Base-by-base conservation (phyloP, 2,888 invertebrate species). In the Zhengitettix transpicula region DNA sequence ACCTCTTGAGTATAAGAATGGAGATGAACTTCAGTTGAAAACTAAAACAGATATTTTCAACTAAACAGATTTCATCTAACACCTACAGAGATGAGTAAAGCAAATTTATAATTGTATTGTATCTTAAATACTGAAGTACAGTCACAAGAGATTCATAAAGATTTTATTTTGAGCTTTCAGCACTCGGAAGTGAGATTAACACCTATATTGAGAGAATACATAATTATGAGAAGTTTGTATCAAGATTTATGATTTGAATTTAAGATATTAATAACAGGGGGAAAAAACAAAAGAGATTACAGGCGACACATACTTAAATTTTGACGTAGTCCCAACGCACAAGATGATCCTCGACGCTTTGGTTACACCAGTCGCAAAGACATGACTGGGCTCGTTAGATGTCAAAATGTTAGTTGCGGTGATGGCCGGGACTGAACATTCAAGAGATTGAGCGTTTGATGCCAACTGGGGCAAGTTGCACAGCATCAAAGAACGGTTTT, bases 401-500 rank as follows among this genome's bases (percentile, higher is more conserved):
- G 68, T 68, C 52, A 69, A 69, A 14, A 80, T 70, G 10, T 70
- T 64, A 9, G 66, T 68, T 0, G 72, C 69, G 57, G 62, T 71
- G 42, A 77, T 69, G 10, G 73, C 73, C 12, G 76, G 76, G 55
- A 72, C 68, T 0, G 75, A 73, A 60, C 74, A 74, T 55, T 74
- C 73, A 1, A 73, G 74, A n/a, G 75, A 75, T 52, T 73, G 65
- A 0, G 75, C 75, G 59, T 73, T 74, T 56, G 77, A 78, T 55
- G 77, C 75, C 60, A 85, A 67, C 65, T 82, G 80, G 12, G 81
- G 75, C 44, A 81, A 71, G 66, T 82, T 80, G 65, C 81, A 81
- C 44, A 77, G 75, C n/a, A 81, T 78, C 16, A 85, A 70, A 41
- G 75, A 75, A 61, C 80, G 76, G 9, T 78, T 79, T 52, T 75